Base-by-base conservation (phyloP, 2,797 vertebrate species). In the Brachymystax lenok region DNA sequence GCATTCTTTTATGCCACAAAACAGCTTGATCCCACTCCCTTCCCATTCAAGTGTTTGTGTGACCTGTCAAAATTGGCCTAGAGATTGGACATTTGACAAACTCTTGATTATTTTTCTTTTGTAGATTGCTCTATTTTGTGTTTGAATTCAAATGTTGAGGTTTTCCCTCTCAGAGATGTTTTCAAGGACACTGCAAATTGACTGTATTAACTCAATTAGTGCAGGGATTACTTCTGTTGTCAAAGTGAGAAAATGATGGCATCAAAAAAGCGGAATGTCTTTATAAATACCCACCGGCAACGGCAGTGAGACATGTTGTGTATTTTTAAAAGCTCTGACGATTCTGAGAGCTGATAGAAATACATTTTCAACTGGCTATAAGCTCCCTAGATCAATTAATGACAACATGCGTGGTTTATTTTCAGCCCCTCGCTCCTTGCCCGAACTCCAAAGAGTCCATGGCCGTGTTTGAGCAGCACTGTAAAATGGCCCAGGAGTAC, bases 361-460 rank as follows among this genome's bases (percentile, higher is more conserved):
- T 92, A 6, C 28, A 5, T 35, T 5, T 46, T 46, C 80, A 87
- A 89, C 82, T 78, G 80, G 64, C 73, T 84, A 74, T 87, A 88
- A 91, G 74, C 74, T 86, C 54, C 88, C 88, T 68, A 80, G 88
- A 92, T 81, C 74, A 79, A 79, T 90, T 93, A 82, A 92, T 88
- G 40, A 12, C 40, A 46, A 46, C 40, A 46, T 86, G 74, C 0
- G 0, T 64, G 27, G 77, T 89, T 93, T 92, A 84, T 92, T 95
- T 95, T 76, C 94, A 99, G 98, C 98, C 98, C 79, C 93, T 99
- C 71, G 96, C 98, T 88, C 98, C 98, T 0, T 99, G 98, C 88
- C 97, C 98, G 82, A 99, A 99, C 95, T 99, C 98, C 90, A 99
- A 99, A 96, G 98, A 99, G 93, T 99, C 98, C 83, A 99, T 99